Evolutionary conservation across 2,888 invertebrate species (phyloP).

Genomic region (Chalcosyrphus nemorum): DNA sequence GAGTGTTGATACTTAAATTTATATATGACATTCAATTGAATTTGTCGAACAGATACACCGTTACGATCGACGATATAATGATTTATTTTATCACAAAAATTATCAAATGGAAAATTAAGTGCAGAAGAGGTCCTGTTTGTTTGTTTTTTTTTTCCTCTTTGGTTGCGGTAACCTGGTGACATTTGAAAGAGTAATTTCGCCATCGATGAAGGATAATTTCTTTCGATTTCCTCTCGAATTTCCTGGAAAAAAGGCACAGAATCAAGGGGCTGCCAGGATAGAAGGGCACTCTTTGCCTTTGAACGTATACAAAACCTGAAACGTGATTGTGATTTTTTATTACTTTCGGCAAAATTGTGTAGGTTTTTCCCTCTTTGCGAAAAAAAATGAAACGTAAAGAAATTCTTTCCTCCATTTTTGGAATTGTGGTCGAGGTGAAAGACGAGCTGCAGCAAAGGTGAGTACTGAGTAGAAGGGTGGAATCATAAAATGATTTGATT

Average conservation of each 20-base stretch:
- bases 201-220: slow-evolving; percentile 34
- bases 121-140: not conserved
- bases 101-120: slow-evolving; percentile 38
- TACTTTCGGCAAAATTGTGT: not conserved
- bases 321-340: slow-evolving; percentile 20
- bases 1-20: slow-evolving; percentile 23
- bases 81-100: slow-evolving; percentile 36
- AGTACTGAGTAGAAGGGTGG: not conserved
- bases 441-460: not conserved
- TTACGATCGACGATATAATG: slow-evolving; percentile 13
- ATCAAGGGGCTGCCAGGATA: not conserved
- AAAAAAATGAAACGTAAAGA: not conserved
- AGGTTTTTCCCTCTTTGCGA: not conserved
- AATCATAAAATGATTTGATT: not conserved
- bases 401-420: not conserved
- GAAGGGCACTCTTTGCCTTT: not conserved
- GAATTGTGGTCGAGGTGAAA: not conserved
- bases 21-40: slow-evolving; percentile 42
- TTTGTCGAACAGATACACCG: slow-evolving; percentile 7
- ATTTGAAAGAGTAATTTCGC: slow-evolving; percentile 35
- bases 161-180: slow-evolving; percentile 35
- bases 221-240: not conserved
- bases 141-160: not conserved
- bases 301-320: not conserved
- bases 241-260: slow-evolving; percentile 14